Conservation (phyloP, 2,888 invertebrate species). For the Rhogogaster chlorosoma region DNA sequence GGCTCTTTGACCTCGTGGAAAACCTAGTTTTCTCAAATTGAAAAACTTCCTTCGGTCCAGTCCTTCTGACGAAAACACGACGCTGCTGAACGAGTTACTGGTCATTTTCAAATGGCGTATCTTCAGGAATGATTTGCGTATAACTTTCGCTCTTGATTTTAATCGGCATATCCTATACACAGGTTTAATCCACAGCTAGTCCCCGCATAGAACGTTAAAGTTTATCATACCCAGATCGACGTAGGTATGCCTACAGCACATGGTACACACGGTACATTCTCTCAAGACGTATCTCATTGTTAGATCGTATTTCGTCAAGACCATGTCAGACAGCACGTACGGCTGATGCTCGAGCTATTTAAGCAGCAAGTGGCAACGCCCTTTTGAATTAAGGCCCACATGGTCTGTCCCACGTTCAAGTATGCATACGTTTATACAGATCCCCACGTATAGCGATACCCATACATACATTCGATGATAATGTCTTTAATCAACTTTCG, state of each 20-base stretch:
- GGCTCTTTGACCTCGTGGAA: neutral
- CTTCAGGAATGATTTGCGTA: neutral
- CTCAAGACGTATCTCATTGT: constrained; percentile 22
- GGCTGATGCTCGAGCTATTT: neutral
- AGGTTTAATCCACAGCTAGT: constrained; percentile 17
- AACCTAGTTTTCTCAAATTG: neutral
- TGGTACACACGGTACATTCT: neutral
- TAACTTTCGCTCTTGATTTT: neutral
- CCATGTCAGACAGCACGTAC: constrained; percentile 39
- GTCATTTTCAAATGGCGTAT: neutral
- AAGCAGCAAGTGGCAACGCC: constrained; percentile 46
- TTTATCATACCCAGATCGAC: neutral
- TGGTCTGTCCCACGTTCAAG: neutral
- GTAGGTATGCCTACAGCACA: neutral
- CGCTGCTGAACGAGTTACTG: neutral
- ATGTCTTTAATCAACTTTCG: neutral
- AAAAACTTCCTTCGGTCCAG: neutral
- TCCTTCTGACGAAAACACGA: neutral
- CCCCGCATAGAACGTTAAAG: neutral
- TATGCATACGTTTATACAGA: neutral
- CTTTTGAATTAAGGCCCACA: constrained; percentile 33
- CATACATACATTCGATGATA: neutral
- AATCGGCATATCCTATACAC: constrained; percentile 9
- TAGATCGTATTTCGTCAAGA: constrained; percentile 29
- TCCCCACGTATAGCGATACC: neutral